Evolutionary conservation across 2,113 vertebrate genomes (phyloP).

Genomic region (Pimephales promelas): DNA sequence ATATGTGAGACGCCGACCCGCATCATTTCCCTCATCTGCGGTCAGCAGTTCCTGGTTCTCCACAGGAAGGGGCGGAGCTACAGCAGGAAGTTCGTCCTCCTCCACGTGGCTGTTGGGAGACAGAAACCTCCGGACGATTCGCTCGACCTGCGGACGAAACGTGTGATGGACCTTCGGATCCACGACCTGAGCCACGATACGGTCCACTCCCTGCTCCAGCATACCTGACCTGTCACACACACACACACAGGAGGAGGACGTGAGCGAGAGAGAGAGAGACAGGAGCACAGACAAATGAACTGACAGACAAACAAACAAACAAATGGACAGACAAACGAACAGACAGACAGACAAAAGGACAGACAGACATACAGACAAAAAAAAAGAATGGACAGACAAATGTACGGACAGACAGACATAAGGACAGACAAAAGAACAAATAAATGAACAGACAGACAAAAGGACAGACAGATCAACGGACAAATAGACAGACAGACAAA

Average conservation of each 20-base stretch:
- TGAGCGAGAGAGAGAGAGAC: neutral
- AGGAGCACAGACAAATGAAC: no score
- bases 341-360: no score
- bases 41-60: slow-evolving; percentile 78
- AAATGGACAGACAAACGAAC: no score
- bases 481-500: no score
- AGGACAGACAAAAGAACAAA: no score
- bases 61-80: slow-evolving; percentile 67
- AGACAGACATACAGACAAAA: no score
- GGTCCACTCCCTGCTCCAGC: slow-evolving; percentile 97
- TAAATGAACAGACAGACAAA: no score
- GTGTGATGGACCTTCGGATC: slow-evolving; percentile 98
- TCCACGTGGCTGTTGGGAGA: slow-evolving; percentile 87
- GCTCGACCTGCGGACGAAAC: slow-evolving; percentile 96
- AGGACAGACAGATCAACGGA: no score
- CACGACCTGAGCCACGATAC: slow-evolving; percentile 98
- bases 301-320: no score
- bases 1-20: neutral
- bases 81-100: slow-evolving; percentile 58
- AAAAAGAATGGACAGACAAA: no score
- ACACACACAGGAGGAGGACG: neutral
- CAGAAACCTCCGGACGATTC: slow-evolving; percentile 92
- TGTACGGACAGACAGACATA: no score
- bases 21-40: slow-evolving; percentile 73
- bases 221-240: slow-evolving; percentile 88